These are phyloP conservation scores for Misgurnus mizolepis DNA, from an alignment of 2,113 vertebrate genomes.

Conservation along the genomic window DNA sequence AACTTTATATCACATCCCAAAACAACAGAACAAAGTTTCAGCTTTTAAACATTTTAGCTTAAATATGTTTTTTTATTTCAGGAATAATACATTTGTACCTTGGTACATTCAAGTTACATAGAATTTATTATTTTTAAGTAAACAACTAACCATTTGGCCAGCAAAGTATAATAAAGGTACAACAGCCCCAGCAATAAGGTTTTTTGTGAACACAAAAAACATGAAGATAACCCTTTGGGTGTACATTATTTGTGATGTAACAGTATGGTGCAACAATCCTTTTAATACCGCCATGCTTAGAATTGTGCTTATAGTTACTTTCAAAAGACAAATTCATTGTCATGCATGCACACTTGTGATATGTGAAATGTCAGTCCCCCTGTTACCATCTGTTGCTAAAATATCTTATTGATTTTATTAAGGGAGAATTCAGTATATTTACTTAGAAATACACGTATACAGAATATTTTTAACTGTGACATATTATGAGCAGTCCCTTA, in stretches of 20 bases:
- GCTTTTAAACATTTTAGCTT: not conserved
- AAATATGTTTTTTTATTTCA: slow-evolving; percentile 56
- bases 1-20: not conserved
- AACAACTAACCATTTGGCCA: not conserved
- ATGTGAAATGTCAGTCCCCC: not conserved
- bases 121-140: slow-evolving; percentile 11
- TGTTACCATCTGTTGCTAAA: not conserved
- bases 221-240: not conserved
- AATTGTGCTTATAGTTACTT: not conserved
- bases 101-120: slow-evolving; percentile 57
- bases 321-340: slow-evolving; percentile 25
- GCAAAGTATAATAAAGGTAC: not conserved
- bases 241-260: not conserved
- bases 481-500: not conserved
- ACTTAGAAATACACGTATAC: not conserved
- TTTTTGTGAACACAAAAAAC: not conserved
- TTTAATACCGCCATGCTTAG: not conserved
- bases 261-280: not conserved
- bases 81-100: slow-evolving; percentile 30
- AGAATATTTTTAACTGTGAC: not conserved
- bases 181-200: not conserved
- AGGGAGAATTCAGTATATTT: not conserved
- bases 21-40: not conserved
- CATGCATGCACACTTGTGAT: slow-evolving; percentile 38
- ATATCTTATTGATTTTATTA: not conserved